These are phyloP conservation scores for Phania funesta DNA, from an alignment of 2,888 invertebrate species.

Conservation along the genomic window DNA sequence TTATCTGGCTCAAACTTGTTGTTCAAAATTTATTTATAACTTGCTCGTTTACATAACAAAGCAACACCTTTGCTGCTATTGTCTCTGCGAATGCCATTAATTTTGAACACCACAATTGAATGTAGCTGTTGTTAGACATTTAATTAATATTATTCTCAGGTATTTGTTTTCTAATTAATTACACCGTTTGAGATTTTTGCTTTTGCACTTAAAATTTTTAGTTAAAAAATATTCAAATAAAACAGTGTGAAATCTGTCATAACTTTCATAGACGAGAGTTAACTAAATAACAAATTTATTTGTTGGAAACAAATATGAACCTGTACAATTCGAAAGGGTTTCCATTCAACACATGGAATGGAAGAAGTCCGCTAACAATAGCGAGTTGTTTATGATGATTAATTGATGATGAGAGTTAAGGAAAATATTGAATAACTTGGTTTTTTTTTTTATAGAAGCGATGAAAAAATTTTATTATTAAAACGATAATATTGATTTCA, in stretches of 20 bases:
- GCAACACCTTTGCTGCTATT: conserved; percentile 49
- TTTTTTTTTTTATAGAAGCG: no score
- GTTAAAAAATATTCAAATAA: conserved; percentile 1
- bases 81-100: conserved; percentile 12
- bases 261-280: conserved; percentile 44
- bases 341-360: no score
- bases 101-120: conserved; percentile 34
- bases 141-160: conserved; percentile 29
- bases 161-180: conserved; percentile 2
- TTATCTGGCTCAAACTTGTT: conserved; percentile 2
- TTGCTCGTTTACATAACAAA: conserved; percentile 51
- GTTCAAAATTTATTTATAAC: conserved; percentile 28
- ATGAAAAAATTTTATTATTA: no score
- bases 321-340: not conserved
- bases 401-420: no score
- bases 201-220: not conserved
- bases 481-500: no score
- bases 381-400: no score
- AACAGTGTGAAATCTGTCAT: conserved; percentile 51
- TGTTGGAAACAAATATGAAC: not conserved
- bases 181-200: not conserved
- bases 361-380: no score
- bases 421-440: no score
- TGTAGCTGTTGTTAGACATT: conserved; percentile 1
- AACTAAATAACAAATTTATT: conserved; percentile 32